These are phyloP conservation scores for Graphium colonna DNA, from an alignment of 2,888 invertebrate species.

Conservation along the genomic window DNA sequence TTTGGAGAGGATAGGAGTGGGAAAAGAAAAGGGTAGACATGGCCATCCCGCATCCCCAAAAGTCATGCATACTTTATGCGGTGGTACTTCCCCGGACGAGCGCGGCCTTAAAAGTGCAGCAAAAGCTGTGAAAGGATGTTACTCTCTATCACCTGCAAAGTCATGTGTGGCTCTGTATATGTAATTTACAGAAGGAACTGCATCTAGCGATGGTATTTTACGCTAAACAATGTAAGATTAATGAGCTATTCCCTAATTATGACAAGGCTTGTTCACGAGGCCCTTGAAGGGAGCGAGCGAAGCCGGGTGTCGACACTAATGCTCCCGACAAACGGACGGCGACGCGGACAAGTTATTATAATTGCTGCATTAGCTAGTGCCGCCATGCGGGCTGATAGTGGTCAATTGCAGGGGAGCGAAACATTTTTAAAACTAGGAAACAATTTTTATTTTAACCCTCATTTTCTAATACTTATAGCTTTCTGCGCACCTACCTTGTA, in stretches of 20 bases:
- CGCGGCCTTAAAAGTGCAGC: too few species aligned
- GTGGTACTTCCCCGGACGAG: too few species aligned
- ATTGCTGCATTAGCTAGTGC: conserved; percentile 57
- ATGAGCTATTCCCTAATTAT: neutral
- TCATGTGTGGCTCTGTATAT: neutral
- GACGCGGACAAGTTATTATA: conserved; percentile 51
- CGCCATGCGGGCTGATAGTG: conserved; percentile 54
- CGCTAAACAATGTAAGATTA: neutral
- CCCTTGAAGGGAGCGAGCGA: conserved; percentile 14
- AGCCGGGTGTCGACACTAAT: conserved; percentile 41
- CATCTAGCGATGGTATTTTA: neutral
- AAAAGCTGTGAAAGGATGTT: too few species aligned
- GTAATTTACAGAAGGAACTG: neutral
- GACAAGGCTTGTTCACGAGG: neutral
- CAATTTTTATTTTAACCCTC: too few species aligned
- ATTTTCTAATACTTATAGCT: too few species aligned
- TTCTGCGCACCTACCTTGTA: too few species aligned
- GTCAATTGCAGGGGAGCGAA: conserved; percentile 37
- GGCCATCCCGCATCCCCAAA: too few species aligned
- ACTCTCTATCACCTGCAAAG: too few species aligned
- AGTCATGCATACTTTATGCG: too few species aligned
- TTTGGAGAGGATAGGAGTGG: too few species aligned
- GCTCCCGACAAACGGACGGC: conserved; percentile 51
- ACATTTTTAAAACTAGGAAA: too few species aligned
- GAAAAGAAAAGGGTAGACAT: too few species aligned